These are phyloP conservation scores for Sterrhoptilus dennistouni DNA, from an alignment of 2,113 vertebrate species.

Conservation along the genomic window DNA sequence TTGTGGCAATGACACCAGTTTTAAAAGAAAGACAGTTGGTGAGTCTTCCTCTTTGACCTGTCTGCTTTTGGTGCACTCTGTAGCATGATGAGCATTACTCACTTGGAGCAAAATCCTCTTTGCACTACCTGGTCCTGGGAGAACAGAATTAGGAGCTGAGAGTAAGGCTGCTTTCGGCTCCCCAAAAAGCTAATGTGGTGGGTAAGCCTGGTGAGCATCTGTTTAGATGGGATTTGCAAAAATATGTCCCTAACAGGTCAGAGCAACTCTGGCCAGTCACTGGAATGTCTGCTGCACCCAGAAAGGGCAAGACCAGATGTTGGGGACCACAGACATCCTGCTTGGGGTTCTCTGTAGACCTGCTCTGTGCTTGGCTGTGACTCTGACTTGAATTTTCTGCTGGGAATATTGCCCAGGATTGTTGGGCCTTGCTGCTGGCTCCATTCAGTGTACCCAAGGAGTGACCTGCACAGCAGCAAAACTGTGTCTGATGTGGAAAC, in stretches of 20 bases:
- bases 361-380: not conserved
- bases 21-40: not conserved
- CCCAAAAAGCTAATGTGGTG: not conserved
- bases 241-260: not conserved
- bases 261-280: not conserved
- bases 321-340: fast-evolving
- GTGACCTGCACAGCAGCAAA: not conserved
- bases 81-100: not conserved
- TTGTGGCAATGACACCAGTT: not conserved
- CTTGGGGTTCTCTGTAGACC: fast-evolving
- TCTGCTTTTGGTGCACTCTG: not conserved
- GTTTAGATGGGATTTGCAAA: not conserved
- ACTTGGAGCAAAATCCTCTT: not conserved
- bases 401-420: not conserved
- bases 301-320: not conserved
- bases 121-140: not conserved
- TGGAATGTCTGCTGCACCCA: not conserved
- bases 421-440: not conserved
- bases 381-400: not conserved
- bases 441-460: not conserved
- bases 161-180: not conserved
- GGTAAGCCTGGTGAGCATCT: not conserved
- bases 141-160: not conserved
- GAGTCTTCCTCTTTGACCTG: not conserved
- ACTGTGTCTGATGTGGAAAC: not conserved